Evolutionary conservation across 2,888 invertebrate genomes (phyloP), one percentile per base, ranked within the genome.

Genomic region (Anaspis maculata): DNA sequence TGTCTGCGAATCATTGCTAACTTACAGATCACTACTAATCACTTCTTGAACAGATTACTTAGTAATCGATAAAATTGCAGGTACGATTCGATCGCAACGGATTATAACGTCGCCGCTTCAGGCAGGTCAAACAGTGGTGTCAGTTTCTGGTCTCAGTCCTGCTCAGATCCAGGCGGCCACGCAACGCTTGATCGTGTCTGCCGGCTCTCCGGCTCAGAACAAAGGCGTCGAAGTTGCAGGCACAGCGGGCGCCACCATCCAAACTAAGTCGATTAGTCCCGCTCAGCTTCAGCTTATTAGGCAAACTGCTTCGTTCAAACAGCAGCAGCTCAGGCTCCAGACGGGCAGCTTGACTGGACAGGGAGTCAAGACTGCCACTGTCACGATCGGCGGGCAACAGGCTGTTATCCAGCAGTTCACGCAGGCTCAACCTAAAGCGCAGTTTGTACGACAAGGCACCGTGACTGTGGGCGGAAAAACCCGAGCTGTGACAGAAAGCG

Each of bases 221-320:
- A 64, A 64, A 48, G 46, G 59, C 1, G n/a, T n/a, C n/a, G n/a
- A n/a, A n/a, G 56, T 56, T n/a, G 56, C 22, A 13, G 16, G 50
- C 38, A n/a, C 41, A 36, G 7, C 39, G 40, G 3, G 34, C 30
- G 3, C 37, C 31, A 66, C 70, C 3, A 65, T 73, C 21, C 67
- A 73, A 33, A 68, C 65, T 24, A 73, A 74, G 53, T 64, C 70
- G 3, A 56, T 75, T 13, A 71, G 70, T 13, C 68, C 67, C 2
- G 70, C 72, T 0, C 77, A 76, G 44, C 48, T 76, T 32, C 75
- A 79, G 50, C 69, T 78, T 50, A 76, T 77, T 46, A 70, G 78
- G n/a, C 80, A 79, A 37, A 59, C 62, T 3, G 46, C 56, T 5
- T 27, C 60, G 6, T 57, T 61, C 33, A 60, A 62, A 36, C 56